Base-by-base conservation (phyloP, 2,888 invertebrate species). In the Oxystoma pomonae region DNA sequence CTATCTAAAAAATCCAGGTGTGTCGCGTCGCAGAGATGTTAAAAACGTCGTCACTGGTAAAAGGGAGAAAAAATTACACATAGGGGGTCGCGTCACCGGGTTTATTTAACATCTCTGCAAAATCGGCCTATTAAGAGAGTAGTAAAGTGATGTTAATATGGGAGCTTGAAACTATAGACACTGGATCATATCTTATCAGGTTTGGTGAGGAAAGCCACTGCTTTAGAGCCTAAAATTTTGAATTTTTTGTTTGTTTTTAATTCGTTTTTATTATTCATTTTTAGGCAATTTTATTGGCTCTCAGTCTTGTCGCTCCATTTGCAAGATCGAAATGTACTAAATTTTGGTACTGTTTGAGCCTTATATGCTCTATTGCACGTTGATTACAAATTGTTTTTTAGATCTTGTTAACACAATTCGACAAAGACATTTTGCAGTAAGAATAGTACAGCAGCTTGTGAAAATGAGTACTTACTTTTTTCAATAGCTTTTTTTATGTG, bases 11-110 rank as follows among this genome's bases (percentile, higher is more conserved):
- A 53, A 53, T 53, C 53, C 53, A 53, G 53, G 12, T 3, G 9
- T n/a, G 53, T 53, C 19, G 35, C n/a, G 12, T 35, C 12, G 35
- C 35, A 53, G 53, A 53, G 53, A 53, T 53, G 53, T 53, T 53
- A 53, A 53, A 53, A 16, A 19, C 5, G 17, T 9, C 53, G 19
- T 19, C 17, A 53, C 53, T 19, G 53, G 19, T 35, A 35, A 35
- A 35, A 35, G 12, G 35, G 12, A 3, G 12, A 12, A 35, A 35
- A 35, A 35, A 35, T 35, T 35, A 35, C 35, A 35, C 35, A 3
- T 35, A 35, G 12, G 35, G 35, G n/a, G n/a, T n/a, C n/a, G n/a
- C n/a, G 35, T 35, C 35, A 35, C 35, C 12, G 35, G 35, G 35
- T 3, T 35, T 3, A 12, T 35, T 35, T 35, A 35, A 35, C 35